A percentile compares a stretch with the other conserved stretches of the same genome.
These are phyloP conservation scores for Aselliscus stoliczkanus DNA, from an alignment of 2,797 vertebrate species.

Conservation along the genomic window DNA sequence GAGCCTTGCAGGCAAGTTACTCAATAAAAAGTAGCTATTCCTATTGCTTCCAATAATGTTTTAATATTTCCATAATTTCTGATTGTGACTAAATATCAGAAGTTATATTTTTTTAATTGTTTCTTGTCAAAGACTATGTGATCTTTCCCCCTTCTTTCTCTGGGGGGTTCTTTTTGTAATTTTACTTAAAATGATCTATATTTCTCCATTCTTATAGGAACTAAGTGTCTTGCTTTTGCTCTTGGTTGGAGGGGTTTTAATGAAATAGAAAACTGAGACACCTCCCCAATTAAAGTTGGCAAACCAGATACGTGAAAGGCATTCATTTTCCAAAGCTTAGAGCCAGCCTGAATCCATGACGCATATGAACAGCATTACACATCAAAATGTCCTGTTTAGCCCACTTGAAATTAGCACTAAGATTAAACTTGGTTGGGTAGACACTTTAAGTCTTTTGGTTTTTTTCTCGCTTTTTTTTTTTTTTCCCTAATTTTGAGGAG, in stretches of 20 bases:
- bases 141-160: background rate
- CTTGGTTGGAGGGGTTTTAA: background rate
- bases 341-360: background rate
- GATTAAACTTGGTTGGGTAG: background rate
- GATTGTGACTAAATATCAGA: background rate
- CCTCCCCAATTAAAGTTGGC: background rate
- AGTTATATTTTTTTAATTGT: background rate
- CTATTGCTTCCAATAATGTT: background rate
- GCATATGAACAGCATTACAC: background rate
- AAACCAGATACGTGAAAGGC: background rate
- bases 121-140: background rate
- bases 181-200: background rate
- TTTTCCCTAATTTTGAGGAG: background rate
- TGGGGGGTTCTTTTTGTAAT: background rate
- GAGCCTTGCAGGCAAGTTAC: background rate
- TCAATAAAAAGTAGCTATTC: background rate
- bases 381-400: background rate
- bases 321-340: background rate
- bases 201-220: background rate
- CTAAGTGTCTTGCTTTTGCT: background rate
- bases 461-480: background rate
- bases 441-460: background rate
- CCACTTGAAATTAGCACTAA: background rate
- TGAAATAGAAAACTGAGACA: background rate
- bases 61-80: background rate